A percentile compares a stretch with the other conserved stretches of the same genome.
phyloP scores from a whole-genome alignment of 2,888 invertebrate species.

The Drosophila paranaensis region DNA sequence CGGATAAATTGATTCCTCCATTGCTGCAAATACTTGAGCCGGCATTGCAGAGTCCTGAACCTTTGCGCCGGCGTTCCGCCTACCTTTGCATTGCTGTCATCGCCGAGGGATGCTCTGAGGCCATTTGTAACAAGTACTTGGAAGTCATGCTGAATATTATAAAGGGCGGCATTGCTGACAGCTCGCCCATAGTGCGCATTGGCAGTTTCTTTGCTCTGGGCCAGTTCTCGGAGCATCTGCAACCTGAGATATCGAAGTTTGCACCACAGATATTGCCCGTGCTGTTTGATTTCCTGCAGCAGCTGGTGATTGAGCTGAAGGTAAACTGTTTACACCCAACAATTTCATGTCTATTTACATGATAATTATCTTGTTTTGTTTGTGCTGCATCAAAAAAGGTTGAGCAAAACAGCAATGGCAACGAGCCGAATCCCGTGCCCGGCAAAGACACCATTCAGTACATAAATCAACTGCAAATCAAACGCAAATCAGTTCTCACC shows the following conservation, averaged over 20 bases:
- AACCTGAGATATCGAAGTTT: constrained; percentile 91
- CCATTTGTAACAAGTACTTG: constrained; percentile 90
- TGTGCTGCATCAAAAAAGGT: constrained; percentile 58
- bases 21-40: constrained; percentile 89
- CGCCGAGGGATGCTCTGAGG: constrained; percentile 92
- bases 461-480: constrained; percentile 82
- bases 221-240: constrained; percentile 92
- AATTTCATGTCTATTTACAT: constrained; percentile 13
- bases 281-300: constrained; percentile 89
- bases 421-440: constrained; percentile 39
- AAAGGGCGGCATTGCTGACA: constrained; percentile 89
- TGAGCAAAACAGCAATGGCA: constrained; percentile 45
- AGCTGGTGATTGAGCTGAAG: constrained; percentile 86
- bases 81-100: constrained; percentile 90
- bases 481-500: constrained; percentile 82
- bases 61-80: constrained; percentile 89
- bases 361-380: constrained; percentile 48
- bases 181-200: constrained; percentile 88
- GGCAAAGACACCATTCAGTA: constrained; percentile 80
- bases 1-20: constrained; percentile 90
- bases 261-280: constrained; percentile 90
- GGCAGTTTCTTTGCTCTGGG: constrained; percentile 92
- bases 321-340: constrained; percentile 69
- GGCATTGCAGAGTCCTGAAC: constrained; percentile 87
- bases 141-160: constrained; percentile 89